A percentile compares a stretch with the other conserved stretches of the same genome.
These are phyloP conservation scores for Temnothorax curvispinosus DNA, from an alignment of 1,140 invertebrate species.

Conservation along the genomic window DNA sequence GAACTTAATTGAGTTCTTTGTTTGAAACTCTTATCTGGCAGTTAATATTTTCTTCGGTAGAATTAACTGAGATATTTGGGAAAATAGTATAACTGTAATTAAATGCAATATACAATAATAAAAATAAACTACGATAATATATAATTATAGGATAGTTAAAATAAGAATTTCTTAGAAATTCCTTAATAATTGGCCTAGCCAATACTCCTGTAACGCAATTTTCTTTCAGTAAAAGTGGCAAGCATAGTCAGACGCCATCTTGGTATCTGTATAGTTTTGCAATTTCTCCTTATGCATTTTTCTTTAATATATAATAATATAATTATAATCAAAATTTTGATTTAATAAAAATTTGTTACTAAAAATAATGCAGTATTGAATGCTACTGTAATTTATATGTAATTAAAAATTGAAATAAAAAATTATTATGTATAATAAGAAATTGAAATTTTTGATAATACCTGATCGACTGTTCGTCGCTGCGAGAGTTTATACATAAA, in stretches of 20 bases:
- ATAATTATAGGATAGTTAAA: not conserved
- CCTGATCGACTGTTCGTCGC: not conserved
- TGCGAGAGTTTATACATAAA: not conserved
- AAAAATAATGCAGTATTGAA: not conserved
- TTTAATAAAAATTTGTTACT: not conserved
- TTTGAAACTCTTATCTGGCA: not conserved
- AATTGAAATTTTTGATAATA: conserved; percentile 1
- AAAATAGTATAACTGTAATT: not conserved
- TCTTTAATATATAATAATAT: not conserved
- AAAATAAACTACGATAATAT: not conserved
- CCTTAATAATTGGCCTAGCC: not conserved
- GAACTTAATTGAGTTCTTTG: not conserved
- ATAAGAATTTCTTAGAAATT: not conserved
- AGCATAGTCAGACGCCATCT: not conserved
- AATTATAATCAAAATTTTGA: not conserved
- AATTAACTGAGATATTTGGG: not conserved
- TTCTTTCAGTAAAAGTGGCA: not conserved
- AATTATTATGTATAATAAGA: not conserved
- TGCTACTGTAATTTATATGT: not conserved
- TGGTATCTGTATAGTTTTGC: not conserved
- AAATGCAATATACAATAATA: not conserved
- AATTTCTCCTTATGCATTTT: not conserved
- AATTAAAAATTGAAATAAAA: not conserved
- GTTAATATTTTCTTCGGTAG: not conserved
- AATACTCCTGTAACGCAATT: not conserved